These are phyloP conservation scores for Lithosia quadra DNA, from an alignment of 2,888 invertebrate species.

Conservation along the genomic window DNA sequence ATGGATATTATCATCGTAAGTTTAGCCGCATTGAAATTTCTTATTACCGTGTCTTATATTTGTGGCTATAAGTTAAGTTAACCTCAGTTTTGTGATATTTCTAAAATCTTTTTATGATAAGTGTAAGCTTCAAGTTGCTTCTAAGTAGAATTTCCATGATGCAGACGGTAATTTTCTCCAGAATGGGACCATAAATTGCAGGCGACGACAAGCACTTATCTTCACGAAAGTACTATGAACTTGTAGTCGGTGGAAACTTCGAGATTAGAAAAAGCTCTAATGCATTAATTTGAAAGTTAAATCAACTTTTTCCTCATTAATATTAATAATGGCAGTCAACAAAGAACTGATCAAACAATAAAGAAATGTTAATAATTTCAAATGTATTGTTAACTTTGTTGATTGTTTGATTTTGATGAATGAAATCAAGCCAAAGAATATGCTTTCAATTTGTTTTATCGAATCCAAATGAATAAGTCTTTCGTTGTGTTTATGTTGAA, in stretches of 20 bases:
- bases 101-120: not conserved
- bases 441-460: not conserved
- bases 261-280: conserved; percentile 37
- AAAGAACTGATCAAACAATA: conserved; percentile 9
- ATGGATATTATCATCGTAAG: too few species aligned
- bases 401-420: not conserved
- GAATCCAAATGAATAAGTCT: not conserved
- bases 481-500: conserved; percentile 5
- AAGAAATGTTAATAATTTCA: conserved; percentile 13
- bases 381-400: not conserved
- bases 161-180: conserved; percentile 61
- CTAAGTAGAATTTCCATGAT: conserved; percentile 52
- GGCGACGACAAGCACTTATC: conserved; percentile 58
- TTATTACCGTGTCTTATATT: not conserved
- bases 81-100: not conserved
- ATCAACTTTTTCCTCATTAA: conserved; percentile 19
- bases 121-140: conserved; percentile 32
- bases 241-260: conserved; percentile 35
- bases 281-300: conserved; percentile 17
- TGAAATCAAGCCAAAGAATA: not conserved
- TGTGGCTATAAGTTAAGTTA: not conserved
- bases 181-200: conserved; percentile 71
- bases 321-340: conserved; percentile 15
- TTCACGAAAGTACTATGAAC: conserved; percentile 43
- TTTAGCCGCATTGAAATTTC: too few species aligned